Percentiles rank a stretch among this genome's conserved stretches.
Conservation (phyloP, 2,113 vertebrate species). For the Corydoras sp. region DNA sequence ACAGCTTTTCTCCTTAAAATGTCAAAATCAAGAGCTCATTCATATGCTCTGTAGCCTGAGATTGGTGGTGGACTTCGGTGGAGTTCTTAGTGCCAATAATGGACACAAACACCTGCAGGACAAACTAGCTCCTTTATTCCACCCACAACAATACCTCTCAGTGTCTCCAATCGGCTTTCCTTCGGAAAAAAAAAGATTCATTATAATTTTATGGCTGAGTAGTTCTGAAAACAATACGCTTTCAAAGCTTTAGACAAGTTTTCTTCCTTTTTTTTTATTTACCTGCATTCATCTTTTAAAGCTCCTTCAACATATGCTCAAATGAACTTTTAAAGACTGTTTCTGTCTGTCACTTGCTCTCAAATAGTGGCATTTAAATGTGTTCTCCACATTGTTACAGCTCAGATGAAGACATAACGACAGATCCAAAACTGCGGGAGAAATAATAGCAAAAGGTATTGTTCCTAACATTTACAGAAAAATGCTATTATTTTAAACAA, state of each 20-base stretch:
- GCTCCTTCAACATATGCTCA: constrained; percentile 35
- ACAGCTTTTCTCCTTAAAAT: too few species aligned
- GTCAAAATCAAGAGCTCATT: too few species aligned
- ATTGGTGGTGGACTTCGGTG: constrained; percentile 32
- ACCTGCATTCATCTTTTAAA: constrained; percentile 51
- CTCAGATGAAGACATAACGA: constrained; percentile 21
- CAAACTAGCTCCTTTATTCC: constrained; percentile 38
- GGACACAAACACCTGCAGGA: constrained; percentile 43
- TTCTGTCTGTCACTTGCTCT: constrained; percentile 46
- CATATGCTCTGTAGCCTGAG: too few species aligned
- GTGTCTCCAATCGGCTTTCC: constrained; percentile 34
- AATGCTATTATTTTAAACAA: too few species aligned
- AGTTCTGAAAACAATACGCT: constrained; percentile 45
- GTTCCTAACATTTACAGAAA: too few species aligned
- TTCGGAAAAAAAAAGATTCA: constrained; percentile 53
- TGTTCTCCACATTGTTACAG: constrained; percentile 34
- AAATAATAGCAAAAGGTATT: too few species aligned
- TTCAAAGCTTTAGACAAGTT: constrained; percentile 54
- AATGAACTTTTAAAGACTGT: constrained; percentile 42
- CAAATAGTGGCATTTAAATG: constrained; percentile 29
- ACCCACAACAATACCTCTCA: constrained; percentile 49
- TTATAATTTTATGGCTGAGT: constrained; percentile 63
- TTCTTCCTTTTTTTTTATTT: constrained; percentile 49
- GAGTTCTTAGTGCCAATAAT: constrained; percentile 46
- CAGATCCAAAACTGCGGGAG: too few species aligned